Conservation (phyloP, 2,888 invertebrate species). For the Mimas tiliae region DNA sequence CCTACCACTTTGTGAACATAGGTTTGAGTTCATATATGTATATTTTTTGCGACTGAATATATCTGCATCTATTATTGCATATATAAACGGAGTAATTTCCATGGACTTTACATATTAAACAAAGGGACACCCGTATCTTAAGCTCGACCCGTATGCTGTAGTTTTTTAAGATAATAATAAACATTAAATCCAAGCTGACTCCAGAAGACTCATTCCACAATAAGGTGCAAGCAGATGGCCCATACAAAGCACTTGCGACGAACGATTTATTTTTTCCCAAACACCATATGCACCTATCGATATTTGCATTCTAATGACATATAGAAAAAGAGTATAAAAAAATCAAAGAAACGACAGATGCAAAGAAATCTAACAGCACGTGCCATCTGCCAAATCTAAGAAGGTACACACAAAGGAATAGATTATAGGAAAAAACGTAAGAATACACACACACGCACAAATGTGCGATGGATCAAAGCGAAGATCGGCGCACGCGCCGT, state of each 20-base stretch:
- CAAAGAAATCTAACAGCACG: slow-evolving; percentile 75
- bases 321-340: slow-evolving; percentile 65
- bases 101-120: not conserved
- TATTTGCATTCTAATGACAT: slow-evolving; percentile 81
- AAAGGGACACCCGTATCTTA: not conserved
- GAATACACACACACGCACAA: slow-evolving; percentile 60
- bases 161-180: slow-evolving; percentile 14
- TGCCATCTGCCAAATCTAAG: slow-evolving; percentile 84
- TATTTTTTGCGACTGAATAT: no score
- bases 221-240: slow-evolving; percentile 72
- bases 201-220: slow-evolving; percentile 44
- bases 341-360: slow-evolving; percentile 77
- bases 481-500: slow-evolving; percentile 73
- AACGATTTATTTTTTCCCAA: slow-evolving; percentile 73
- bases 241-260: slow-evolving; percentile 73
- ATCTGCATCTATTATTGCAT: no score
- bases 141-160: not conserved
- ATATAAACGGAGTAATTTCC: not conserved
- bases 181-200: slow-evolving; percentile 18
- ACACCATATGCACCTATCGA: slow-evolving; percentile 76
- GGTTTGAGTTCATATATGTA: no score
- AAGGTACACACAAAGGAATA: slow-evolving; percentile 68
- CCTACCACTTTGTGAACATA: no score
- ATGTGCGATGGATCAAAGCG: slow-evolving; percentile 71
- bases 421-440: slow-evolving; percentile 62